phyloP scores from a whole-genome alignment of 2,797 vertebrate species.

The Mormyrus proboscirostris region DNA sequence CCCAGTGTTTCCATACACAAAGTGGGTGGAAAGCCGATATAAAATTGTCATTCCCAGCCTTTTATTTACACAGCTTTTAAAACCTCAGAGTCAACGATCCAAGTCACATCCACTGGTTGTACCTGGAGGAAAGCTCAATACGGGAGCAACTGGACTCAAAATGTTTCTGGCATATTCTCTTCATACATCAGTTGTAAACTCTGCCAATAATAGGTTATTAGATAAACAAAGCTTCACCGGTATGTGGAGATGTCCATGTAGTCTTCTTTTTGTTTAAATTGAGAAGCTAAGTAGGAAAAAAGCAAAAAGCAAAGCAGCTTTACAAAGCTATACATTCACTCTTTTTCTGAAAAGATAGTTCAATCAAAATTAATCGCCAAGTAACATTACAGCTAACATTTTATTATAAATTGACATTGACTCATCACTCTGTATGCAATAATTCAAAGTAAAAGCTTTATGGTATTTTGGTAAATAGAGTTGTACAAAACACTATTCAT shows the following conservation, averaged over 20 bases:
- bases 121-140: neutral
- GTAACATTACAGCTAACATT: neutral
- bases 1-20: neutral
- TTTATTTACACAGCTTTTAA: neutral
- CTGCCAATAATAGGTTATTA: neutral
- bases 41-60: neutral
- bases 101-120: neutral
- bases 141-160: neutral
- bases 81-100: neutral
- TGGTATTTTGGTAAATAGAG: neutral
- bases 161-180: neutral
- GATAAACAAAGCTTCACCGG: neutral
- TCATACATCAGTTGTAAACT: neutral
- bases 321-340: neutral
- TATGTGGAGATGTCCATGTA: neutral
- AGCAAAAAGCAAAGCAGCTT: neutral
- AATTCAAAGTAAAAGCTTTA: neutral
- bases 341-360: neutral
- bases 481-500: neutral
- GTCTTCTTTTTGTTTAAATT: neutral
- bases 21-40: neutral
- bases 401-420: neutral
- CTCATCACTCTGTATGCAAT: neutral
- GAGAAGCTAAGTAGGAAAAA: neutral
- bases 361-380: neutral